Base-by-base conservation (phyloP, 2,797 vertebrate species). In the Pangasius mekongensis region DNA sequence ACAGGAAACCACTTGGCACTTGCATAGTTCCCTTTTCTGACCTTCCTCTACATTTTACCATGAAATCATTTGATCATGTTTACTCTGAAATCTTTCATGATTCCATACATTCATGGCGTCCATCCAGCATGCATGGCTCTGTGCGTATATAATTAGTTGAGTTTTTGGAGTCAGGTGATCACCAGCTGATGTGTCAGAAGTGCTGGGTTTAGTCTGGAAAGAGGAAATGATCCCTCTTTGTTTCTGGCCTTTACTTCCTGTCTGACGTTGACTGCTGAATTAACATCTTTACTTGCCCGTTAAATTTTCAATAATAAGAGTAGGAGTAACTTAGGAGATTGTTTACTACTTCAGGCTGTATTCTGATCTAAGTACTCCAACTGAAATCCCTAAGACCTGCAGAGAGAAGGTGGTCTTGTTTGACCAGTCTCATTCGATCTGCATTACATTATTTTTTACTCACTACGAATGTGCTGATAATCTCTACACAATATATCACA, bases 151-250 rank as follows among this genome's bases (percentile, higher is more conserved):
- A 0, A 14, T 24, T 9, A 54, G 13, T 36, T 27, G 62, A 52
- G 52, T 1, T 58, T 77, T 84, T 73, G n/a, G 27, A 85, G 81
- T 77, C 87, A 88, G 80, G 54, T 88, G 89, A 88, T 90, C 69
- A 47, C 36, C 74, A 54, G 49, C 30, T 87, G 88, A 73, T 85
- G 87, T 58, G 60, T 62, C 71, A 83, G 81, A 87, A 66, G 56
- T 87, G 73, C 91, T 88, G 84, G 54, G 86, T 14, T n/a, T 87
- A 20, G 22, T 43, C 89, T 88, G 83, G 91, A 93, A 95, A 94
- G 92, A 93, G 95, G 95, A 96, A 95, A 92, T 56, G 85, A 74
- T 82, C 18, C 52, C 20, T 2, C 56, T n/a, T 66, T 49, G 22
- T 92, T 27, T 39, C 73, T 87, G 54, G 73, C 82, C 89, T 88